Percentiles rank a stretch among this genome's conserved stretches.
Conservation (phyloP, 2,113 vertebrate species). For the Tupaia chinensis region DNA sequence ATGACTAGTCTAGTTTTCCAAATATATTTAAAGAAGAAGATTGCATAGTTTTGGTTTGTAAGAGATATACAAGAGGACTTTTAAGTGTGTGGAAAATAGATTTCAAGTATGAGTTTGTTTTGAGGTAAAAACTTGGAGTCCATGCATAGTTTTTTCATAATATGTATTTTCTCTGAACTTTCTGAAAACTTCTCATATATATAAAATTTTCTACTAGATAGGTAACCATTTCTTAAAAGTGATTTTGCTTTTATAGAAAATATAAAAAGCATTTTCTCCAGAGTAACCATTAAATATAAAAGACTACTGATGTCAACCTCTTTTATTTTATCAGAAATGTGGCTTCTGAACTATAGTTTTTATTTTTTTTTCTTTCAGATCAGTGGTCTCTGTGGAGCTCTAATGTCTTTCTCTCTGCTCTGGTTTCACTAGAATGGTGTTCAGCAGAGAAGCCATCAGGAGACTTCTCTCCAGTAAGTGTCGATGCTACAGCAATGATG, state of each 20-base stretch:
- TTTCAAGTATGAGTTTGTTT: no score
- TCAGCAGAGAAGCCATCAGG: conserved; percentile 93
- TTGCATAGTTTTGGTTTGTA: background rate
- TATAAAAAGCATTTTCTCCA: background rate
- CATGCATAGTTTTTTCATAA: no score
- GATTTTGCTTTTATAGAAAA: background rate
- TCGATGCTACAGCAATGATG: conserved; percentile 95
- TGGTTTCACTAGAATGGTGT: conserved; percentile 92
- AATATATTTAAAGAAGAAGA: conserved; percentile 13
- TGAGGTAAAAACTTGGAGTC: no score
- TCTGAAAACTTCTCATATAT: background rate
- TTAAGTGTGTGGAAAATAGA: no score
- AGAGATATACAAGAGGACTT: background rate
- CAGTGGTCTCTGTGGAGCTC: background rate
- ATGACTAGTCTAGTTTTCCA: background rate
- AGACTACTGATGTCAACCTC: background rate
- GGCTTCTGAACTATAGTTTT: background rate
- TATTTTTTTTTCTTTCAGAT: background rate
- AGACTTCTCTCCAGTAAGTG: conserved; percentile 93
- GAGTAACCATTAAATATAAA: background rate
- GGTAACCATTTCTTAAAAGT: background rate
- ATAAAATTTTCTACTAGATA: background rate
- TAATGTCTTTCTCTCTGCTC: conserved; percentile 31
- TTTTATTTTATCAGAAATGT: background rate
- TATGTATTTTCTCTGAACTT: no score